Percentiles rank a stretch among this genome's conserved stretches.
These are phyloP conservation scores for Ondatra zibethicus DNA, from an alignment of 2,113 vertebrate species.

Conservation along the genomic window DNA sequence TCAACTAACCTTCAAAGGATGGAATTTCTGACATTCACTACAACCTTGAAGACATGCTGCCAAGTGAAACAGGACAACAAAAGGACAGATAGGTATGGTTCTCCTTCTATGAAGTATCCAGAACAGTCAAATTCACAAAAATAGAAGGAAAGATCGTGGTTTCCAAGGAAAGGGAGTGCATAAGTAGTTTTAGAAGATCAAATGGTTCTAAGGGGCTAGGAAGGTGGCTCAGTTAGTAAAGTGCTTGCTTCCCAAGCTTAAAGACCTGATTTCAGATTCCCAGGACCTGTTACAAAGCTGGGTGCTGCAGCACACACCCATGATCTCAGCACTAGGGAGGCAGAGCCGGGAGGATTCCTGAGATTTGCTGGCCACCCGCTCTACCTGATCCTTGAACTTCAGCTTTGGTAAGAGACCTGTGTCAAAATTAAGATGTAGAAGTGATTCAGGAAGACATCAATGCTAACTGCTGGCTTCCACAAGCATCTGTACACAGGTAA, in stretches of 20 bases:
- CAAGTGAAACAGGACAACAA: neutral
- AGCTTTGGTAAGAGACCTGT: neutral
- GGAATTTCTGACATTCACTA: neutral
- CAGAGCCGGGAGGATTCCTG: neutral
- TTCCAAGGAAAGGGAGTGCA: neutral
- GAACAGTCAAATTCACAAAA: neutral
- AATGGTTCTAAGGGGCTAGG: neutral
- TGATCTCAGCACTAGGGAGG: neutral
- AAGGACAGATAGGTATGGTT: neutral
- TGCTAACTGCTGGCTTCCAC: too few species aligned
- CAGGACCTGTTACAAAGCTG: neutral
- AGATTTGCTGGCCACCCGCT: neutral
- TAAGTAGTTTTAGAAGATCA: neutral
- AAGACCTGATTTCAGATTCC: neutral
- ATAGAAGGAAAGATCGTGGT: neutral
- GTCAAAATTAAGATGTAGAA: neutral
- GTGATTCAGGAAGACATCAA: neutral
- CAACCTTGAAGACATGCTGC: neutral
- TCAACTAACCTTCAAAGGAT: neutral
- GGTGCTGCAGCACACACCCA: too few species aligned
- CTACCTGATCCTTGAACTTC: neutral
- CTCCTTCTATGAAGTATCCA: neutral
- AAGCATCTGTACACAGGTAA: neutral
- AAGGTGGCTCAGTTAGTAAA: neutral
- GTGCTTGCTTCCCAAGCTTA: neutral